Percentiles rank a stretch among this genome's conserved stretches.
Conservation (phyloP, 2,797 vertebrate genomes). For the Buceros bicornis region DNA sequence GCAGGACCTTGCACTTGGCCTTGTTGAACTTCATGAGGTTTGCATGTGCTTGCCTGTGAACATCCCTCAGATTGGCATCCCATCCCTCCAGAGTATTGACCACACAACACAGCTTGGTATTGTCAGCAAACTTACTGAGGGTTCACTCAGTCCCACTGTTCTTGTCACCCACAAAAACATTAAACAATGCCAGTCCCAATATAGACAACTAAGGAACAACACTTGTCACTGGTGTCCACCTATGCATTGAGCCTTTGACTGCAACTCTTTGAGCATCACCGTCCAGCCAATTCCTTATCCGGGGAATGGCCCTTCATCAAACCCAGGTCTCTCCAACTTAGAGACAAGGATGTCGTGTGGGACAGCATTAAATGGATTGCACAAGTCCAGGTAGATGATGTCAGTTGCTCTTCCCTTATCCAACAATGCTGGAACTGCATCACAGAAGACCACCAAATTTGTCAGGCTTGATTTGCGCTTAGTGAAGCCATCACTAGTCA, state of each 20-base stretch:
- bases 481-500: neutral
- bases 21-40: neutral
- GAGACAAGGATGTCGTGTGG: neutral
- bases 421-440: neutral
- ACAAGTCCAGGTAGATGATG: neutral
- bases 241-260: neutral
- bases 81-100: neutral
- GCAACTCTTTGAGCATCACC: neutral
- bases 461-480: neutral
- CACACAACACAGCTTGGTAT: neutral
- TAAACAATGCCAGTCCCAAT: neutral
- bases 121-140: neutral
- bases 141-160: neutral
- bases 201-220: too few relatives aligned
- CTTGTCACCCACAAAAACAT: neutral
- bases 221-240: neutral
- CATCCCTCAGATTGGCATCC: neutral
- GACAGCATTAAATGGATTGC: neutral
- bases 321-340: too few relatives aligned
- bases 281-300: neutral
- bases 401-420: neutral
- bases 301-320: neutral
- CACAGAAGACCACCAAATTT: neutral
- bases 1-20: neutral
- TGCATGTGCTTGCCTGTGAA: neutral